Conservation (phyloP, 1,140 invertebrate genomes). For the Drosophila pandora region DNA sequence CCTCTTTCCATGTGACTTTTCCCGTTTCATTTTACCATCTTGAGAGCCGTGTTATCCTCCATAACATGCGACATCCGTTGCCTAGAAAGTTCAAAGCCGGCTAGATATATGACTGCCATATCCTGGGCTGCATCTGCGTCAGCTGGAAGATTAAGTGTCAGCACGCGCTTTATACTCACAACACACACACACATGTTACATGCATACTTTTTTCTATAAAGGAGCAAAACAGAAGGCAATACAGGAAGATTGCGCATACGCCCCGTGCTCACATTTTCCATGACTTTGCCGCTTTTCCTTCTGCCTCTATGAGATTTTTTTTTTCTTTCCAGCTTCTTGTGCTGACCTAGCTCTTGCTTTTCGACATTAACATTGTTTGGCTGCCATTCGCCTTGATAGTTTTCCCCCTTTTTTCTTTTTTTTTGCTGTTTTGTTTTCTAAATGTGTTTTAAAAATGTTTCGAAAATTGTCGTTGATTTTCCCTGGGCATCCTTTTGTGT, state of each 20-base stretch:
- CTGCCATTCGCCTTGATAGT: slow-evolving; percentile 22
- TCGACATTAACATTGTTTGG: slow-evolving; percentile 62
- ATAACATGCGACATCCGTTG: slow-evolving; percentile 47
- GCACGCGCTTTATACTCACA: slow-evolving; percentile 50
- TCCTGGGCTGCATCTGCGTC: slow-evolving; percentile 72
- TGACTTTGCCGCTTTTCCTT: slow-evolving; percentile 32
- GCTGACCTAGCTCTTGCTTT: slow-evolving; percentile 69
- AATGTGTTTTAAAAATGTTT: slow-evolving; percentile 79
- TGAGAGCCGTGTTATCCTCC: slow-evolving; percentile 10
- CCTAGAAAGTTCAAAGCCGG: slow-evolving; percentile 44
- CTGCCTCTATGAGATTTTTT: neutral
- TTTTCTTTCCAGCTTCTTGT: neutral
- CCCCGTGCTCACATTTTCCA: slow-evolving; percentile 50
- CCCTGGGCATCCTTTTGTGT: slow-evolving; percentile 19
- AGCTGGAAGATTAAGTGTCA: slow-evolving; percentile 76
- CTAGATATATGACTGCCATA: slow-evolving; percentile 69
- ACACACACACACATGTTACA: slow-evolving; percentile 10
- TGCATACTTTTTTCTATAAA: slow-evolving; percentile 1
- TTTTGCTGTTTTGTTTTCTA: slow-evolving; percentile 55
- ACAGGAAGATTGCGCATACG: slow-evolving; percentile 72
- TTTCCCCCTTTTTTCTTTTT: slow-evolving; percentile 19
- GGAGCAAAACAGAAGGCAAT: slow-evolving; percentile 23
- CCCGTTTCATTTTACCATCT: neutral
- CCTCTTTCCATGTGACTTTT: neutral
- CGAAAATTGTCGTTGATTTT: slow-evolving; percentile 68